Percentiles rank a stretch among this genome's conserved stretches.
Conservation (phyloP, 2,888 invertebrate genomes). For the Sinopyrophorus schimmeli region DNA sequence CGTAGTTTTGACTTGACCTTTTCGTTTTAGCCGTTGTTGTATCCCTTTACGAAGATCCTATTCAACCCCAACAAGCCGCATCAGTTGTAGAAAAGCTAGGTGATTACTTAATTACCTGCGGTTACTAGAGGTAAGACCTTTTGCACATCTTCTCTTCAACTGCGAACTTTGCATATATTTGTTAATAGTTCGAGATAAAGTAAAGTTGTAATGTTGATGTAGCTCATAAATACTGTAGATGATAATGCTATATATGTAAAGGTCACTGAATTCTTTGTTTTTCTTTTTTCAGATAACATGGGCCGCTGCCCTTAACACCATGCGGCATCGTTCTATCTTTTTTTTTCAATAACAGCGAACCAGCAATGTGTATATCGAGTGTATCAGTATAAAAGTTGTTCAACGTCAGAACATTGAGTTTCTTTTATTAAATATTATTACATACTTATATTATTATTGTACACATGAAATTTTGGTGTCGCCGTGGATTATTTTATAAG, state of each 20-base stretch:
- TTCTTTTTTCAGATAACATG: constrained; percentile 53
- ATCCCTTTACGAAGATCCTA: constrained; percentile 93
- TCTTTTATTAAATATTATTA: constrained; percentile 38
- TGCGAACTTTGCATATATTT: no score
- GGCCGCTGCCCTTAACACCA: constrained; percentile 53
- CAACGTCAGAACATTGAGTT: constrained; percentile 43
- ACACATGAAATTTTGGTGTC: constrained; percentile 34
- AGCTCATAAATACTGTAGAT: no score
- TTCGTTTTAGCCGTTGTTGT: constrained; percentile 84
- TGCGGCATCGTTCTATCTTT: constrained; percentile 52
- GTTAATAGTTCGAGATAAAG: no score
- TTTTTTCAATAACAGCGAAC: constrained; percentile 55
- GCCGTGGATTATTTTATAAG: constrained; percentile 47
- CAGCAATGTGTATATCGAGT: constrained; percentile 55
- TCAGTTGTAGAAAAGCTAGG: constrained; percentile 96
- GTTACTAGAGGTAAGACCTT: constrained; percentile 85
- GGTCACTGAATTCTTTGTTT: constrained; percentile 10
- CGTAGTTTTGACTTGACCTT: constrained; percentile 25
- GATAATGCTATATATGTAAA: no score
- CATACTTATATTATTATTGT: constrained; percentile 33
- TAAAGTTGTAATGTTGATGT: no score
- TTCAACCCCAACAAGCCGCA: constrained; percentile 95
- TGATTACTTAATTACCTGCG: constrained; percentile 95
- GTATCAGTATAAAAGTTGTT: constrained; percentile 47
- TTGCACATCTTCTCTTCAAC: no score